Conservation (phyloP, 2,113 vertebrate genomes). For the Zosterops hypoxanthus region DNA sequence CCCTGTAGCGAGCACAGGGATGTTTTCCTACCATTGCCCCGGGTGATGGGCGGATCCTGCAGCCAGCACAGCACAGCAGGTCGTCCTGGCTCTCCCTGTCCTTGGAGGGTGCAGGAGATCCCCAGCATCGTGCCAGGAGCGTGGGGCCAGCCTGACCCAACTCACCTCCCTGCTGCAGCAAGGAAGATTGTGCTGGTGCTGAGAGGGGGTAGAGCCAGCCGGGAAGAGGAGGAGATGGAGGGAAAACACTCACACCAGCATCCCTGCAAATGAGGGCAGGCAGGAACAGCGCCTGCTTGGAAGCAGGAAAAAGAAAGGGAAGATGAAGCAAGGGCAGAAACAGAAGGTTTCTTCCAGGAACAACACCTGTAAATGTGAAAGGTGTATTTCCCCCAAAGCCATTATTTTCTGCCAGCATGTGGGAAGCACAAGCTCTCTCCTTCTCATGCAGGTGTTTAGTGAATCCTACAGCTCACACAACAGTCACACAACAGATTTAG, state of each 20-base stretch:
- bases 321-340: neutral
- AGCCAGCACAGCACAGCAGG: neutral
- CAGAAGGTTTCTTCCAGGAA: neutral
- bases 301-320: neutral
- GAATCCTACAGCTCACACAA: neutral
- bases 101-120: neutral
- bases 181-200: neutral
- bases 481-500: constrained; percentile 47
- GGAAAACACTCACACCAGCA: neutral
- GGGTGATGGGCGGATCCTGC: neutral
- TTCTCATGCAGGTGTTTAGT: neutral
- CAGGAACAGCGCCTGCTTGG: neutral
- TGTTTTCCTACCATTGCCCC: neutral
- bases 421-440: neutral
- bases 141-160: neutral
- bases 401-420: neutral
- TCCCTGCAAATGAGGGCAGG: neutral
- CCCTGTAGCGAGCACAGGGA: neutral
- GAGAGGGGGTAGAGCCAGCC: neutral
- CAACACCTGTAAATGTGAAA: neutral
- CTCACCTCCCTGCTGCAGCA: neutral
- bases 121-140: neutral
- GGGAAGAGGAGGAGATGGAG: neutral
- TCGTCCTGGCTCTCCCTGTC: accelerated
- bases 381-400: neutral